Evolutionary conservation across 2,113 vertebrate species (phyloP), one percentile per base, ranked within the genome.

Genomic region (Ariopsis seemanni): DNA sequence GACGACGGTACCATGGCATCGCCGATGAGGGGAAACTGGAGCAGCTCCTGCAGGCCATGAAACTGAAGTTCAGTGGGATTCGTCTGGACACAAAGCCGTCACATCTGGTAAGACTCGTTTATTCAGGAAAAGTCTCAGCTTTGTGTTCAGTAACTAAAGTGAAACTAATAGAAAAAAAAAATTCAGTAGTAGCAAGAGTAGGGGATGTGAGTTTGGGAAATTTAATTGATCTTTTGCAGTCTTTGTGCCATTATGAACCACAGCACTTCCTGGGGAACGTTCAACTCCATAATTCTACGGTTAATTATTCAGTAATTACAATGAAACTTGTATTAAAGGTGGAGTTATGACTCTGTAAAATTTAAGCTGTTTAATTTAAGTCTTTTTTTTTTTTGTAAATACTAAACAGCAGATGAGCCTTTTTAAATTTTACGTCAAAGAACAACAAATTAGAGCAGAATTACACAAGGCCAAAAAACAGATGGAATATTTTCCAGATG

Each of bases 11-110:
- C 92, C 78, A 95, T 20, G 96, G 95, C 52, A 96, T 94, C 0
- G 92, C 95, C 0, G 95, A 97, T 85, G 96, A 96, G 91, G 94
- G 92, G 89, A 93, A 95, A 67, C 90, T 96, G 90, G 95, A 96
- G 88, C 92, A 91, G 57, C 93, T 96, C 69, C 91, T 97, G 89
- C 94, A 96, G 92, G 95, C 96, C 88, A 96, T 97, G 96, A 97
- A 97, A 92, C 95, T 95, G 90, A 96, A 96, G 77, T 97, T 97
- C 86, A 95, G 92, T 0, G 78, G 20, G 5, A 65, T 80, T 30
- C 82, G 27, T 14, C 88, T 94, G 89, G 91, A 91, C 63, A 93
- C 93, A 80, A 96, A 95, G 86, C 94, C 62, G 52, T 48, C 84
- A 15, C 75, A 78, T 84, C 42, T 85, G 57, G 89, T 88, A 78